These are phyloP conservation scores for Nemotelus nigrinus DNA, from an alignment of 2,888 invertebrate genomes.

Conservation along the genomic window DNA sequence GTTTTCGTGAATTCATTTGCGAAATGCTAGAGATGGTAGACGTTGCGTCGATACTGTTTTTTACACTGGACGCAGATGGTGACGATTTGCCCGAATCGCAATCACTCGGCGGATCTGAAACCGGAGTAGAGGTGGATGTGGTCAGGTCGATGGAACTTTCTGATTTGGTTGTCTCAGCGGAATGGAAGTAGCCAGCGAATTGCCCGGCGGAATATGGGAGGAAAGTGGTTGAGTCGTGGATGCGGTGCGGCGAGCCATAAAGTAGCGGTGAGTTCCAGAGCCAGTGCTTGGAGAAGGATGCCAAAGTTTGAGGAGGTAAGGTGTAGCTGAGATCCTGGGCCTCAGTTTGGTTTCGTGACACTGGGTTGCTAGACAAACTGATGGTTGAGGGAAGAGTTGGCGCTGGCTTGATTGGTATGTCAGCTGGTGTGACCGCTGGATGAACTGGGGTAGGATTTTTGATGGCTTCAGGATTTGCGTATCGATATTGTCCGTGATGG, in stretches of 20 bases:
- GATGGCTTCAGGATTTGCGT: constrained; percentile 25
- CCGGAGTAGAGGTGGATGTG: constrained; percentile 56
- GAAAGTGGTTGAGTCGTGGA: constrained; percentile 56
- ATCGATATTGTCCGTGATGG: constrained; percentile 30
- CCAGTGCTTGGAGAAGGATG: constrained; percentile 63
- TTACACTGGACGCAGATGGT: constrained; percentile 57
- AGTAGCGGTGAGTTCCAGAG: constrained; percentile 64
- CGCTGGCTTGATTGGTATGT: constrained; percentile 59
- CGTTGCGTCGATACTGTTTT: constrained; percentile 32
- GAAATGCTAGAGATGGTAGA: constrained; percentile 52
- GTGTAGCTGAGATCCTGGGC: constrained; percentile 51
- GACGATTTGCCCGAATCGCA: constrained; percentile 65
- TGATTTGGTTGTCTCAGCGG: constrained; percentile 55
- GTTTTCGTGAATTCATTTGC: constrained; percentile 63
- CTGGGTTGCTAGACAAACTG: constrained; percentile 46
- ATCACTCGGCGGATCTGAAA: constrained; percentile 61
- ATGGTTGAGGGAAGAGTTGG: constrained; percentile 56
- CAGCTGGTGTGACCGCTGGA: constrained; percentile 42
- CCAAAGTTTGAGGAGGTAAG: constrained; percentile 50
- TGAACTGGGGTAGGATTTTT: constrained; percentile 47
- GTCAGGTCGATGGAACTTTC: constrained; percentile 63
- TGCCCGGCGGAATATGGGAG: constrained; percentile 56
- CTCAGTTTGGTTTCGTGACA: constrained; percentile 39
- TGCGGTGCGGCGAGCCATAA: constrained; percentile 59
- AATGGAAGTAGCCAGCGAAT: constrained; percentile 55